Evolutionary conservation across 2,888 invertebrate species (phyloP), one percentile per base, ranked within the genome.

Genomic region (Barypeithes pellucidus): DNA sequence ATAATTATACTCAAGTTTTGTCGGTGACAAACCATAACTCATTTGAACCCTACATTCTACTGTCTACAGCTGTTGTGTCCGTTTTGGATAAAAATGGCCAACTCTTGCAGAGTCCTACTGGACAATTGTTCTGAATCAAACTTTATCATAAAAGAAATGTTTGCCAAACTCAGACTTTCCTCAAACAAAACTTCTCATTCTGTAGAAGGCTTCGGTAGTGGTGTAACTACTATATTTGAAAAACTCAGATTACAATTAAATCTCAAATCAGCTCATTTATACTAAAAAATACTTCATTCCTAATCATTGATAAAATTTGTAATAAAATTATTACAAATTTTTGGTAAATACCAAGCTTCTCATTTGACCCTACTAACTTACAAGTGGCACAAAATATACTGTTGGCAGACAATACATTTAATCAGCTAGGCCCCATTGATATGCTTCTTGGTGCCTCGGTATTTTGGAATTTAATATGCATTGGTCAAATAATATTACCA

Each of bases 161-260:
- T 18, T 60, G 22, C 36, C 7, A 61, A 54, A 20, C 54, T 66
- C 5, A 54, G 39, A 2, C 41, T 67, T 39, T 12, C 39, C 1
- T 0, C 12, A 22, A 39, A 1, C 4, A 39, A 33, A 3, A 54
- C 57, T 14, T 11, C n/a, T 7, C 67, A 67, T 20, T 67, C 57
- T 2, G 67, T 67, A 36, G 54, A 67, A 39, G 67, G 67, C 7
- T 66, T 66, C 54, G 63, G 63, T 1, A 63, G 18, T 18, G 24
- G 11, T 16, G 2, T 45, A n/a, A 63, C 47, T 29, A 63, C 2
- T 1, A 50, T 65, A 14, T 18, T 22, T 16, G 33, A 36, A 33
- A 36, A 1, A 65, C 52, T 9, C 11, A n/a, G 1, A n/a, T 8
- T 1, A 41, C 11, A 1, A n/a, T 39, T 5, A 9, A 39, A 39